A percentile compares a stretch with the other conserved stretches of the same genome.
These are phyloP conservation scores for Halyomorpha halys DNA, from an alignment of 1,140 invertebrate genomes.

Conservation along the genomic window DNA sequence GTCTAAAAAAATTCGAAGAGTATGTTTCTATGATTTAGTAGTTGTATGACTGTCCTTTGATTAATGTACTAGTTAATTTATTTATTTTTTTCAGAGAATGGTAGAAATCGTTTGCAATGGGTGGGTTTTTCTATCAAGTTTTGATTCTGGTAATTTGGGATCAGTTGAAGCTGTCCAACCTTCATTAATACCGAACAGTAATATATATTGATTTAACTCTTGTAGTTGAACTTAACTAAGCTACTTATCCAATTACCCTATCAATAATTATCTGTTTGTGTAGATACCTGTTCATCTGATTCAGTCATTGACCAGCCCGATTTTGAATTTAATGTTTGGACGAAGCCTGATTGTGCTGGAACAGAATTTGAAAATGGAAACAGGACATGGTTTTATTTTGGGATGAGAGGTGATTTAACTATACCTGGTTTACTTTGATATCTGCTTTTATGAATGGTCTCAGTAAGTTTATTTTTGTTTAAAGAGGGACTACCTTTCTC, in stretches of 20 bases:
- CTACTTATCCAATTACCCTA: too few relatives aligned
- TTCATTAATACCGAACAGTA: too few relatives aligned
- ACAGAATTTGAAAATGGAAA: slow-evolving; percentile 84
- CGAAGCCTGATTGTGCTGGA: slow-evolving; percentile 74
- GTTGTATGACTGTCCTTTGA: too few relatives aligned
- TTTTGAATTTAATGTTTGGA: slow-evolving; percentile 85
- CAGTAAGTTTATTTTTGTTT: neutral
- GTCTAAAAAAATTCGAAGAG: neutral
- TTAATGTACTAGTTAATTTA: neutral
- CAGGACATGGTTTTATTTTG: slow-evolving; percentile 90
- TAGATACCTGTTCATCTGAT: neutral
- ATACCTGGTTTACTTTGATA: neutral
- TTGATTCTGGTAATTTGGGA: slow-evolving; percentile 80
- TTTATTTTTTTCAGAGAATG: slow-evolving; percentile 2
- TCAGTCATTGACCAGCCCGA: slow-evolving; percentile 42
- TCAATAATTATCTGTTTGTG: neutral
- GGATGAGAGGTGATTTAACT: slow-evolving; percentile 49
- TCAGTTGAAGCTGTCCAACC: slow-evolving; percentile 53
- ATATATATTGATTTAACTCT: too few relatives aligned
- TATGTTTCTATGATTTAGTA: neutral
- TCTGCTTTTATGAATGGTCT: neutral
- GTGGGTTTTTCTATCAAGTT: slow-evolving; percentile 64
- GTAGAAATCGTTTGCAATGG: slow-evolving; percentile 45
- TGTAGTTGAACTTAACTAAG: too few relatives aligned
- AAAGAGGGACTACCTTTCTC: slow-evolving; percentile 43